Evolutionary conservation across 53 echinoderm and acorn worm species (phyloP), one percentile per base, ranked within the genome.

Genomic region (Antedon mediterranea): DNA sequence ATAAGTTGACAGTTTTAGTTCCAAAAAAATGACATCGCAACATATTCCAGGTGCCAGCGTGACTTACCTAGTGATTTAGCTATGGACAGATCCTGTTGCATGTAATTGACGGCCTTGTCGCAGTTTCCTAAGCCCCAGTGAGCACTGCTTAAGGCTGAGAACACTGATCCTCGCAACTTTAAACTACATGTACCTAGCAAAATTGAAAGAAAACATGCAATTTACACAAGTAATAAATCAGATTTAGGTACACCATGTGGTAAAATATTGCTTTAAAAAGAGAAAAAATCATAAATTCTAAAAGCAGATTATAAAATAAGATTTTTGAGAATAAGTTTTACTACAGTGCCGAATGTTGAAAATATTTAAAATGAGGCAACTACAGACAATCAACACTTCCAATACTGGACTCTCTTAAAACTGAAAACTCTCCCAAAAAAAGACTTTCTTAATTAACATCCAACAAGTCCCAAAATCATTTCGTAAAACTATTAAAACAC

Each of bases 61-160:
- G 32, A 86, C 91, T 83, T 78, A 98, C 98, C 88, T 73, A 98
- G 81, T 77, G 90, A 88, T 75, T 98, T 98, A 28, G 98, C 92
- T 0, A 98, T 92, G 6, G 98, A 83, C 4, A 98, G 85, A 42
- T 98, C 98, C 76, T 98, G 98, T 70, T 93, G 98, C 98, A 98
- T 98, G 71, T 90, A 98, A 32, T 83, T 79, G 71, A 91, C 81
- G 32, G 98, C 98, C 43, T 98, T 93, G 43, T 98, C 98, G 6
- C 90, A 88, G 80, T 98, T 98, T 0, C 88, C 88, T 32, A 98
- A 82, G 31, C 98, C 98, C 98, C 98, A 98, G 83, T 98, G 98
- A 32, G 98, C 98, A 78, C 98, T 97, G 87, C 98, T 98, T 71
- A 98, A 78, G 43, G 98, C 98, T 3, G 98, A 98, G 79, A 98